Evolutionary conservation across 2,888 invertebrate genomes (phyloP).

Genomic region (Eumerus sabulonum): DNA sequence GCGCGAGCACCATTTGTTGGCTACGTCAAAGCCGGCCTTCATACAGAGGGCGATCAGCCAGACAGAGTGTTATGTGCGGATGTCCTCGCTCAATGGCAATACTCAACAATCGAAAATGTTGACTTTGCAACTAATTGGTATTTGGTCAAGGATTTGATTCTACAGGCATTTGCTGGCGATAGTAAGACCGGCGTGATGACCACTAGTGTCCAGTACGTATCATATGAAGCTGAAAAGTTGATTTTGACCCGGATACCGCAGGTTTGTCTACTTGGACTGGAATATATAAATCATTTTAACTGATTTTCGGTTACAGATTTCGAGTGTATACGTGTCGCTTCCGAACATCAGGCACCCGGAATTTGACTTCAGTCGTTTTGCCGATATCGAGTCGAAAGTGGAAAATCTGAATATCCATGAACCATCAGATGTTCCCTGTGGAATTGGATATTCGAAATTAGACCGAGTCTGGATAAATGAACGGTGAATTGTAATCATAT

Average conservation of each 20-base stretch:
- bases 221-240: constrained; percentile 62
- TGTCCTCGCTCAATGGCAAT: constrained; percentile 69
- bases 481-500: too few species aligned
- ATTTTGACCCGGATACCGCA: constrained; percentile 66
- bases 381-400: constrained; percentile 48
- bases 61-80: constrained; percentile 69
- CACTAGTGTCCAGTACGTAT: constrained; percentile 69
- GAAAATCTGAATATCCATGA: constrained; percentile 56
- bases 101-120: constrained; percentile 55
- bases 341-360: constrained; percentile 63
- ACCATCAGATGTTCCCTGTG: constrained; percentile 46
- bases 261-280: too few species aligned
- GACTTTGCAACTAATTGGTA: constrained; percentile 67
- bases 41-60: constrained; percentile 69
- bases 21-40: constrained; percentile 67
- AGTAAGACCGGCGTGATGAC: constrained; percentile 60
- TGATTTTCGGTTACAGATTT: too few species aligned
- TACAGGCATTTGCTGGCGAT: constrained; percentile 68
- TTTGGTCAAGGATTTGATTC: constrained; percentile 61
- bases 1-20: constrained; percentile 69
- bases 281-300: too few species aligned
- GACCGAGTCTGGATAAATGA: too few species aligned
- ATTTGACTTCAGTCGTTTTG: constrained; percentile 69
- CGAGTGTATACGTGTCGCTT: constrained; percentile 54
- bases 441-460: constrained; percentile 68